Conservation (phyloP, 37 sponge, comb jelly and placozoan species). For the Ephydatia muelleri region DNA sequence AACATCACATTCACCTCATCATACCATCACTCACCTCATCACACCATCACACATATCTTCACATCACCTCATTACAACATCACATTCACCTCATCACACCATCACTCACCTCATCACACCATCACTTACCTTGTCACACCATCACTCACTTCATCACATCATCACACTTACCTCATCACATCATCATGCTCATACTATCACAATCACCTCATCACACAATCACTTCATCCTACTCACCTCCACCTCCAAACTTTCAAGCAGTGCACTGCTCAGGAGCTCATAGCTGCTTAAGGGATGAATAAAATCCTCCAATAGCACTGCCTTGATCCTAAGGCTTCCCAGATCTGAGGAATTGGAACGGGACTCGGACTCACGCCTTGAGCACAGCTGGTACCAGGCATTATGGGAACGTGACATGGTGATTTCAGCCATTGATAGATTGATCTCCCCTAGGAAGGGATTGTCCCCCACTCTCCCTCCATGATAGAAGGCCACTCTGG, state of each 20-base stretch:
- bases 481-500: constrained; percentile 45
- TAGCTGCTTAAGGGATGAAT: constrained; percentile 42
- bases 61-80: too few species aligned
- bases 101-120: not conserved
- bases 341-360: constrained; percentile 3
- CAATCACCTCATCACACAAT: not conserved
- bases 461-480: constrained; percentile 33
- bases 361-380: constrained; percentile 8
- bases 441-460: constrained; percentile 64
- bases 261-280: constrained; percentile 40
- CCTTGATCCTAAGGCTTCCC: constrained; percentile 45
- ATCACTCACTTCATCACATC: not conserved
- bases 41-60: too few species aligned
- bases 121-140: not conserved
- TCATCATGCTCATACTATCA: not conserved
- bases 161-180: not conserved
- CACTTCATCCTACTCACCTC: constrained; percentile 1
- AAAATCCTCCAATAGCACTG: constrained; percentile 22
- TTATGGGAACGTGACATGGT: constrained; percentile 10
- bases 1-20: not conserved
- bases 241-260: constrained; percentile 10
- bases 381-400: constrained; percentile 46
- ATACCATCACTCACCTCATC: not conserved
- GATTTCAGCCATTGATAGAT: not conserved
- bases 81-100: too few species aligned